Conservation (phyloP, 2,888 invertebrate genomes). For the Leistus spinibarbis region DNA sequence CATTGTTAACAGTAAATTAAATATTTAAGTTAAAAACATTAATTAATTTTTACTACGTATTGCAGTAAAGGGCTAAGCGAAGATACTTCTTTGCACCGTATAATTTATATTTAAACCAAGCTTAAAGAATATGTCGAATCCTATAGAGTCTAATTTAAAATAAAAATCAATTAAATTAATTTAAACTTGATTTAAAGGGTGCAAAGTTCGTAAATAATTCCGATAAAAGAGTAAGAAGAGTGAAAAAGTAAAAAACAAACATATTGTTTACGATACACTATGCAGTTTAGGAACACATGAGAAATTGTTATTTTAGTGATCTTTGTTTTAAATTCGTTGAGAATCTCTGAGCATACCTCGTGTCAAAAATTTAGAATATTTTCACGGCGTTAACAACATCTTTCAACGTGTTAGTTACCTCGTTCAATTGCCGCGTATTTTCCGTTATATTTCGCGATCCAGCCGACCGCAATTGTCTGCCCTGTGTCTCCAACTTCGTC, state of each 20-base stretch:
- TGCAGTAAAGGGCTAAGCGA: background rate
- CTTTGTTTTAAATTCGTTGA: background rate
- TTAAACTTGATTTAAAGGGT: background rate
- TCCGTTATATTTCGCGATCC: conserved; percentile 73
- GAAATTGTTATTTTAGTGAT: background rate
- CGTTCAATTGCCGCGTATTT: conserved; percentile 70
- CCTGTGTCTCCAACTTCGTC: conserved; percentile 72
- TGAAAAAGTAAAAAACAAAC: background rate
- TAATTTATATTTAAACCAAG: background rate
- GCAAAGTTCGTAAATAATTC: background rate
- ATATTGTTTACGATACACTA: background rate
- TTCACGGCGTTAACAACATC: conserved; percentile 76
- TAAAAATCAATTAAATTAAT: background rate
- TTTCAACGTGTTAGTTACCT: conserved; percentile 73
- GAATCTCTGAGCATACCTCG: conserved; percentile 7
- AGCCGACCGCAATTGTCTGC: conserved; percentile 70
- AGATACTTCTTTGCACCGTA: background rate
- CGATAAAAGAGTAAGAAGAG: background rate
- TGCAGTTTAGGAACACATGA: background rate
- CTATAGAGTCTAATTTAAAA: no score
- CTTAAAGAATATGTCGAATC: background rate
- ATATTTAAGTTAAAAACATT: no score
- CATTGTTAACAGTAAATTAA: no score
- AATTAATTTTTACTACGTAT: no score
- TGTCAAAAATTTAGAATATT: conserved; percentile 30